phyloP scores from a whole-genome alignment of 2,113 vertebrate genomes.

The Cinclus cinclus region DNA sequence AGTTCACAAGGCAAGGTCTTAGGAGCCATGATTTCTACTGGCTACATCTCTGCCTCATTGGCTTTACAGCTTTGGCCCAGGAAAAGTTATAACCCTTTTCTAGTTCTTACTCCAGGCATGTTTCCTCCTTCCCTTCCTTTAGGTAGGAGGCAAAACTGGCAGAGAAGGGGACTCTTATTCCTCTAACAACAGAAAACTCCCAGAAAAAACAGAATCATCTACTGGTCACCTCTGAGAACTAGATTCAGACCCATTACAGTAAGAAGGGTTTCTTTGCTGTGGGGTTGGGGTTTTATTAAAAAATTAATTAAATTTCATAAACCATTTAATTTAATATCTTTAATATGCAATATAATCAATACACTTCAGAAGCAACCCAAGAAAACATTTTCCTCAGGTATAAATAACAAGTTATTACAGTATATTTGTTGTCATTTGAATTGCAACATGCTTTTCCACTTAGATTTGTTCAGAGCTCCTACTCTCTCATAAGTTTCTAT shows the following conservation, averaged over 20 bases:
- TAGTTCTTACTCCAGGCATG: background rate
- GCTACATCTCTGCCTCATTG: background rate
- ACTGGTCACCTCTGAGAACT: background rate
- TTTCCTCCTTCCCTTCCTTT: background rate
- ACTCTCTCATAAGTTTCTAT: background rate
- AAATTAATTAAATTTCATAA: too few species aligned
- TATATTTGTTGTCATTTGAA: background rate
- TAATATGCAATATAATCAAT: background rate
- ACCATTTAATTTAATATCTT: background rate
- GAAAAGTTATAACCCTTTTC: background rate
- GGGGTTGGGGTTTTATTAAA: too few species aligned
- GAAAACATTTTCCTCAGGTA: background rate
- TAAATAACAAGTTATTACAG: background rate
- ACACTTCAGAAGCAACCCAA: background rate
- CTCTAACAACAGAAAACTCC: background rate
- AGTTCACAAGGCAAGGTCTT: background rate
- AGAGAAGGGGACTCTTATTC: background rate
- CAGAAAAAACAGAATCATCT: background rate
- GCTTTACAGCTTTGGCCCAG: background rate
- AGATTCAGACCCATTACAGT: background rate
- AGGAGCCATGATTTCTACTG: background rate
- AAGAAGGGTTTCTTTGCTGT: background rate
- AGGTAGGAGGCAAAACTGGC: background rate
- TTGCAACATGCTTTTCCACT: background rate
- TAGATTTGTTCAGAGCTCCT: background rate